A percentile compares a stretch with the other conserved stretches of the same genome.
phyloP scores from a whole-genome alignment of 2,113 vertebrate genomes.

The Poeciliopsis retropinna region DNA sequence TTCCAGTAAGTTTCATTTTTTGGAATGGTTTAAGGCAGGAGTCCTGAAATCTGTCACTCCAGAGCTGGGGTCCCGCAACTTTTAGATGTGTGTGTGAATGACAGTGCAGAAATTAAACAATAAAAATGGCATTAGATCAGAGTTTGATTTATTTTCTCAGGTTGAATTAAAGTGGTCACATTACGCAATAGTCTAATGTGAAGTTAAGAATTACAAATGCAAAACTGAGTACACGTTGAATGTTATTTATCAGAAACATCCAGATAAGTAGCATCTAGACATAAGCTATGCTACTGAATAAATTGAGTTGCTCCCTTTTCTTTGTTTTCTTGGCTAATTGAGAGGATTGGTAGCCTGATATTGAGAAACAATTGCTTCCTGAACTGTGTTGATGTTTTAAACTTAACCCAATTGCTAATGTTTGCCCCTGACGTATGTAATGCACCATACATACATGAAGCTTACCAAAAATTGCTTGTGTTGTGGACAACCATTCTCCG shows the following conservation, averaged over 20 bases:
- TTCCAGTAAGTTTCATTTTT: neutral
- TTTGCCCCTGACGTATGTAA: too few species aligned
- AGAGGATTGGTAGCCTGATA: neutral
- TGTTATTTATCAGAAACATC: neutral
- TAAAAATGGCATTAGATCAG: too few species aligned
- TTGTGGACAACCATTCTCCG: too few species aligned
- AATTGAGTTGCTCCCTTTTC: neutral
- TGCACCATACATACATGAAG: too few species aligned
- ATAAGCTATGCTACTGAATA: neutral
- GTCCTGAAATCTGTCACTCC: too few species aligned
- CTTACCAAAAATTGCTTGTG: too few species aligned
- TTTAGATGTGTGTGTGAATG: neutral
- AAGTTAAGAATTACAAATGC: neutral
- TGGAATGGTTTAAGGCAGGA: neutral
- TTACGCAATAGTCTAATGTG: neutral
- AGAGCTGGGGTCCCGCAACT: too few species aligned
- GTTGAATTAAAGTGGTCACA: neutral
- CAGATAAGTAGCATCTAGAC: neutral
- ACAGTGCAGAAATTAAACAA: neutral
- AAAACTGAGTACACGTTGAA: neutral
- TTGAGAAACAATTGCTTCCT: too few species aligned
- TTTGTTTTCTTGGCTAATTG: neutral
- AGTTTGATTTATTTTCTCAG: neutral
- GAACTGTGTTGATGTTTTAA: too few species aligned
- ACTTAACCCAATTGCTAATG: too few species aligned